A percentile compares a stretch with the other conserved stretches of the same genome.
These are phyloP conservation scores for Microcebus murinus DNA, from an alignment of 2,113 vertebrate species.

Conservation along the genomic window DNA sequence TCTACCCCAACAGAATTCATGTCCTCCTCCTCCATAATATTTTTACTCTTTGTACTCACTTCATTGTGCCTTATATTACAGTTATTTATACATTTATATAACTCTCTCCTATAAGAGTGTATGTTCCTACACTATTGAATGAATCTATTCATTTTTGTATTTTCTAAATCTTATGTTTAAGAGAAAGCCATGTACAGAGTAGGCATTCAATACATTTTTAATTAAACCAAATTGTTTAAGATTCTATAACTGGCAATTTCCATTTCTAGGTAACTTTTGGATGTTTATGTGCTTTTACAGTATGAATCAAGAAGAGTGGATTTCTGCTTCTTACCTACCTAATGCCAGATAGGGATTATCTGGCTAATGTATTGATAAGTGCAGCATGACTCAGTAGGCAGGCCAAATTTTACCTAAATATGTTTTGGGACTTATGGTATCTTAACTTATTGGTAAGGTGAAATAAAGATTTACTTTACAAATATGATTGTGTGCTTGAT, in stretches of 20 bases:
- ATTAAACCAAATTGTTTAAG: not conserved
- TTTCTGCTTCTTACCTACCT: not conserved
- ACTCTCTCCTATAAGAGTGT: not conserved
- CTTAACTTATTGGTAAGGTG: not conserved
- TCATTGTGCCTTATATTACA: not conserved
- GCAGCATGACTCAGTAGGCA: not conserved
- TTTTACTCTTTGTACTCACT: not conserved
- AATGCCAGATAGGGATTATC: not conserved
- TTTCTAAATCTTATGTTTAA: not conserved
- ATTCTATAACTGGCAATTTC: not conserved
- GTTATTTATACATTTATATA: not conserved
- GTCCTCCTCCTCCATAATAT: not conserved
- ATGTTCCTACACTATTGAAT: not conserved
- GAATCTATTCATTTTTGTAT: not conserved
- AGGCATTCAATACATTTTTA: not conserved
- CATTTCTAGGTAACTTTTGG: not conserved
- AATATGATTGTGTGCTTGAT: not conserved
- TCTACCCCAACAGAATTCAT: not conserved
- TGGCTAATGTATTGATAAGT: not conserved
- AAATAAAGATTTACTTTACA: not conserved
- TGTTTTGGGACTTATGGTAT: not conserved
- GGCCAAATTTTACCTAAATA: not conserved
- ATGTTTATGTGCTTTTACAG: not conserved
- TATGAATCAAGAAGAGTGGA: not conserved
- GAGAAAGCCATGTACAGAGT: not conserved